A percentile compares a stretch with the other conserved stretches of the same genome.
phyloP scores from a whole-genome alignment of 1,140 invertebrate genomes.

The Eumeta japonica region DNA sequence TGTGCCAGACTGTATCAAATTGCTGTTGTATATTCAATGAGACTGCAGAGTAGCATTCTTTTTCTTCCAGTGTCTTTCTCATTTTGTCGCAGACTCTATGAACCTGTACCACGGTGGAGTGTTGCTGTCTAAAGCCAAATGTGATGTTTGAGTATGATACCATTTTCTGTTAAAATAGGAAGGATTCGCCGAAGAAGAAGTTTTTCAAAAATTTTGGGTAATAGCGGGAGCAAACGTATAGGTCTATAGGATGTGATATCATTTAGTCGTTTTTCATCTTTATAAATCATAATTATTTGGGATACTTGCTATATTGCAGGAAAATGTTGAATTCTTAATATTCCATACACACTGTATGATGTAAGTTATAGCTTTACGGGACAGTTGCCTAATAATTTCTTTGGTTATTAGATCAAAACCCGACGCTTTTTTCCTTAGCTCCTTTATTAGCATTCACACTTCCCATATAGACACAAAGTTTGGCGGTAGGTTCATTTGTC shows the following conservation, averaged over 20 bases:
- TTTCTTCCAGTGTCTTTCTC: conserved; percentile 15
- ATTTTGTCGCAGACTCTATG: conserved; percentile 16
- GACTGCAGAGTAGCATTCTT: conserved; percentile 18
- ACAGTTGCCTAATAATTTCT: conserved; percentile 5
- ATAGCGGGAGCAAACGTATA: conserved; percentile 9
- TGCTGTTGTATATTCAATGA: conserved; percentile 26
- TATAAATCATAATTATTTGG: conserved; percentile 3
- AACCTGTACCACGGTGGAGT: conserved; percentile 20
- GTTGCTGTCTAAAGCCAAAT: conserved; percentile 24
- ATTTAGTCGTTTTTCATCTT: not conserved
- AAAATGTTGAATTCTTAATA: conserved; percentile 3
- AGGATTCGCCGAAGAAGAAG: conserved; percentile 20
- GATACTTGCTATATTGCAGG: conserved; percentile 5
- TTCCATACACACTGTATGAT: conserved; percentile 2
- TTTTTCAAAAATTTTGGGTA: conserved; percentile 27
- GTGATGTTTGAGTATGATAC: conserved; percentile 24
- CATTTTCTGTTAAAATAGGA: conserved; percentile 4
- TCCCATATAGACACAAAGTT: conserved; percentile 1
- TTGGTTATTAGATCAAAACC: conserved; percentile 8
- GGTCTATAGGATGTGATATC: conserved; percentile 8
- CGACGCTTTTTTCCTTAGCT: conserved; percentile 6
- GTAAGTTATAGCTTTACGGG: conserved; percentile 4
- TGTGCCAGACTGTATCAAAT: conserved; percentile 27
- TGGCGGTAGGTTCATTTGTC: conserved; percentile 5
- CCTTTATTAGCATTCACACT: not conserved